These are phyloP conservation scores for Crocuta crocuta DNA, from an alignment of 2,113 vertebrate species.

Conservation along the genomic window DNA sequence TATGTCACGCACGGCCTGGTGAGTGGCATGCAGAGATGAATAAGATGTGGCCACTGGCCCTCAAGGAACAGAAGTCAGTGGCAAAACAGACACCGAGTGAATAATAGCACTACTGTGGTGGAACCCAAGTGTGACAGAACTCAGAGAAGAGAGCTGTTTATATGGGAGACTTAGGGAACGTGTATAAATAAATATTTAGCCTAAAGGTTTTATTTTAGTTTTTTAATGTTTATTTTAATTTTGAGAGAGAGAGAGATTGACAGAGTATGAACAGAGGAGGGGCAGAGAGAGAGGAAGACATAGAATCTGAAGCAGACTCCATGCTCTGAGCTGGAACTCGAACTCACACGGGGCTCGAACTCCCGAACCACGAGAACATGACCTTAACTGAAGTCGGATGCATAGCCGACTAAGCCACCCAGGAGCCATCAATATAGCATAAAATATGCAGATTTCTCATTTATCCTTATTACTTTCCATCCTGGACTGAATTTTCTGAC, in stretches of 20 bases:
- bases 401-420: no score
- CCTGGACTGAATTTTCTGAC: neutral
- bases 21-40: fast-evolving
- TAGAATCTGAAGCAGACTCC: no score
- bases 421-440: neutral
- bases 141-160: neutral
- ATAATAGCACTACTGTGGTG: fast-evolving
- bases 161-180: neutral
- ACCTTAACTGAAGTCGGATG: no score
- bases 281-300: no score
- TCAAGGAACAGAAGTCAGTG: neutral
- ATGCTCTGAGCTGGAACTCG: no score
- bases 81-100: neutral
- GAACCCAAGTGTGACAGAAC: neutral
- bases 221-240: no score
- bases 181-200: neutral
- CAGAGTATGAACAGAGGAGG: no score
- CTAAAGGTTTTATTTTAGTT: no score
- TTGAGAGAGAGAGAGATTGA: no score
- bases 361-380: no score
- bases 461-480: neutral
- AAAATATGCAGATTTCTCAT: neutral
- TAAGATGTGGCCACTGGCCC: neutral
- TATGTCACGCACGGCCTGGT: no score
- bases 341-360: no score